Evolutionary conservation across 2,888 invertebrate genomes (phyloP), one percentile per base, ranked within the genome.

Genomic region (Stegophylla sp.): DNA sequence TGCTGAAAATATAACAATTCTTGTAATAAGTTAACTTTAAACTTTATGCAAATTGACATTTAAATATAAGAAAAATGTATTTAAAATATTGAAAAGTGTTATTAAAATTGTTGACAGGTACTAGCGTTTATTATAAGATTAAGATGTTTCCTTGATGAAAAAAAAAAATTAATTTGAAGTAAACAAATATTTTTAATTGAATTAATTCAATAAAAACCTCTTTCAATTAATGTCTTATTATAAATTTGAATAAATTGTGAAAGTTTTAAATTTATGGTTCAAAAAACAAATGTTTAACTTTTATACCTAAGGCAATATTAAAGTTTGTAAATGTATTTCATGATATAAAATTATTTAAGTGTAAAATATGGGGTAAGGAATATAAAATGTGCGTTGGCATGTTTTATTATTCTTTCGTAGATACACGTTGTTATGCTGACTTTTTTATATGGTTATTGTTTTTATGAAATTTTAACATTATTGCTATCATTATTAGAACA

Each of bases 191-290:
- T 0, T 51, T 51, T 51, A 51, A 51, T 23, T 26, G 26, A 10
- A 59, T 26, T 26, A 26, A 53, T 69, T 15, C 34, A 7, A 17
- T 45, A n/a, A 28, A 71, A 71, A 69, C 48, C n/a, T 69, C 51
- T n/a, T n/a, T 9, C 3, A 34, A 71, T 34, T 13, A 53, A 48
- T 0, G 2, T n/a, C 20, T 15, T 53, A 48, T n/a, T 28, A 48
- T 67, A 34, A 69, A 51, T 34, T 69, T n/a, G 20, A 51, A 53
- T 34, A 53, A 51, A 53, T 71, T 69, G 12, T 71, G 9, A 34
- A 53, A 34, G 7, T 71, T 53, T 71, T 28, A 51, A 51, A 69
- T 28, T 9, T 28, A 51, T 51, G 48, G 12, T 1, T 9, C n/a
- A n/a, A 0, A n/a, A 1, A 26, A 67, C 28, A 12, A 34, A 51